These are phyloP conservation scores for Podarcis cretensis DNA, from an alignment of 2,113 vertebrate genomes.

Conservation along the genomic window DNA sequence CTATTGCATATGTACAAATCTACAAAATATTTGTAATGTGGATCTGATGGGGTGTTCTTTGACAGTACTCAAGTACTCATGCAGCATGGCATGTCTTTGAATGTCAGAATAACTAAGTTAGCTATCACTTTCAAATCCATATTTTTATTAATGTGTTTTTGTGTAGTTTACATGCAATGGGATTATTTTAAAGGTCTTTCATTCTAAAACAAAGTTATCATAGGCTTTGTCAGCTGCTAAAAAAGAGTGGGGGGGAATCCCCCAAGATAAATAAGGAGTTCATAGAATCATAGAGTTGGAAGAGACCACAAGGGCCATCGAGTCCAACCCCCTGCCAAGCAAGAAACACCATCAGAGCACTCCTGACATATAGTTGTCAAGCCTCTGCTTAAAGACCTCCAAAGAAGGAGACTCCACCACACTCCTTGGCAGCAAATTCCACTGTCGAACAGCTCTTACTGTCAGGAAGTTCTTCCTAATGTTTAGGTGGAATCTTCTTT, in stretches of 20 bases:
- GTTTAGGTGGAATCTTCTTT: too few relatives aligned
- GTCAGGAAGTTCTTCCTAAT: too few relatives aligned
- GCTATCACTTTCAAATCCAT: slow-evolving; percentile 37
- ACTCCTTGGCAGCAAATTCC: too few relatives aligned
- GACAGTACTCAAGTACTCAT: slow-evolving; percentile 32
- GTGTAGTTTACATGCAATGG: background rate
- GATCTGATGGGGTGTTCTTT: slow-evolving; percentile 13
- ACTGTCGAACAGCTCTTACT: too few relatives aligned
- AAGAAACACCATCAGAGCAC: too few relatives aligned
- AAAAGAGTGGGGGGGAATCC: background rate
- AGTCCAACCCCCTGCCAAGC: too few relatives aligned
- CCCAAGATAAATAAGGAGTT: background rate
- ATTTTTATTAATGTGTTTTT: slow-evolving; percentile 29
- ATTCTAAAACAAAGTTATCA: too few relatives aligned
- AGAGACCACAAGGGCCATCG: too few relatives aligned
- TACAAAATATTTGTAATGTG: background rate
- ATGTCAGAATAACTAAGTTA: slow-evolving; percentile 21
- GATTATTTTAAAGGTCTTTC: background rate
- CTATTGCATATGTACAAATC: background rate
- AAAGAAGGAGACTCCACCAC: too few relatives aligned
- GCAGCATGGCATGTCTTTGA: background rate
- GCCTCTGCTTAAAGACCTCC: too few relatives aligned
- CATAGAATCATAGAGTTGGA: too few relatives aligned
- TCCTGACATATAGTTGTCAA: too few relatives aligned
- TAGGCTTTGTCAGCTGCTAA: slow-evolving; percentile 8